phyloP scores from a whole-genome alignment of 2,797 vertebrate species.

The Helarctos malayanus region DNA sequence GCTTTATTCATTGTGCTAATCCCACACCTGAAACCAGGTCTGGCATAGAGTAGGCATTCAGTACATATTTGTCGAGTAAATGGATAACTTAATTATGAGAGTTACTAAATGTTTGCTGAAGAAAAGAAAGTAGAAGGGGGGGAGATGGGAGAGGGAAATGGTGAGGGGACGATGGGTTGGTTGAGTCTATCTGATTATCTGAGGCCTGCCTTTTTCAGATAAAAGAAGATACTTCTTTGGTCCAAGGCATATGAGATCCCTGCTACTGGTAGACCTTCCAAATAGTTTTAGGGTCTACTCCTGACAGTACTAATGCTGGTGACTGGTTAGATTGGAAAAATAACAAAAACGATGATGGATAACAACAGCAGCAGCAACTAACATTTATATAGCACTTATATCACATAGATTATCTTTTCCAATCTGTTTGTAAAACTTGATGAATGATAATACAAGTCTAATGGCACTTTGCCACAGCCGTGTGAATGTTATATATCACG shows the following conservation, averaged over 20 bases:
- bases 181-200: constrained; percentile 11
- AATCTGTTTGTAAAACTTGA: constrained; percentile 29
- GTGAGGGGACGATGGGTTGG: background rate
- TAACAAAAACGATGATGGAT: constrained; percentile 2
- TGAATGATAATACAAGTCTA: constrained; percentile 35
- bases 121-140: background rate
- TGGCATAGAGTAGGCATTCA: background rate
- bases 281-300: background rate
- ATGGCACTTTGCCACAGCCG: background rate
- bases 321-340: background rate
- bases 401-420: constrained; percentile 5
- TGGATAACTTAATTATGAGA: background rate
- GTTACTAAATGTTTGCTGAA: constrained; percentile 42
- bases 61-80: constrained; percentile 5
- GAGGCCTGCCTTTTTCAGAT: constrained; percentile 3
- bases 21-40: background rate
- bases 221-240: constrained; percentile 35
- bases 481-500: background rate
- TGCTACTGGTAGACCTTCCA: background rate
- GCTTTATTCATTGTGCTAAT: background rate
- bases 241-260: constrained; percentile 6
- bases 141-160: background rate
- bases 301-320: background rate
- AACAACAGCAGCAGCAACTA: background rate
- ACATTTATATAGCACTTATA: constrained; percentile 35